These are phyloP conservation scores for Aporophyla nigra DNA, from an alignment of 2,888 invertebrate genomes.

Conservation along the genomic window DNA sequence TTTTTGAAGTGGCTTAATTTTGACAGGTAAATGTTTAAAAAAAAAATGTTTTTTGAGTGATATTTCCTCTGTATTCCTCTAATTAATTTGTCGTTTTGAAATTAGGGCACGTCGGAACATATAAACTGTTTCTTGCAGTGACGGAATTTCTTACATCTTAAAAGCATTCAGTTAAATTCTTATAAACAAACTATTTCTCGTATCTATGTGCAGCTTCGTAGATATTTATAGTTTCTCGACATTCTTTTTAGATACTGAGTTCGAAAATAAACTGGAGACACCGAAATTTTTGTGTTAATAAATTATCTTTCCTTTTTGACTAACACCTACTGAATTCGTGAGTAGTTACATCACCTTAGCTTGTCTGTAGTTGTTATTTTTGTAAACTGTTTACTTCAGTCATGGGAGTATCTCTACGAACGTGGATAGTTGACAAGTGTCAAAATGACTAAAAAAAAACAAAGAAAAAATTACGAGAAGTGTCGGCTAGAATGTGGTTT, in stretches of 20 bases:
- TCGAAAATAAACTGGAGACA: constrained; percentile 48
- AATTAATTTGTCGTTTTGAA: constrained; percentile 17
- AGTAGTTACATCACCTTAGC: constrained; percentile 40
- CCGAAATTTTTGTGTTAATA: constrained; percentile 39
- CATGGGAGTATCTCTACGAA: constrained; percentile 28
- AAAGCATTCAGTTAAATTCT: constrained; percentile 32
- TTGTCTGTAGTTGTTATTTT: constrained; percentile 58
- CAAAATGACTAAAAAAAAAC: neutral
- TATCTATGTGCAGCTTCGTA: constrained; percentile 13
- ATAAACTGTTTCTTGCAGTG: neutral
- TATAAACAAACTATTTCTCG: constrained; percentile 29
- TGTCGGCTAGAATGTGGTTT: neutral
- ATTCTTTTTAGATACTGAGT: constrained; percentile 49
- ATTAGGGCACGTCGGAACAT: constrained; percentile 2
- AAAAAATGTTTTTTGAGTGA: neutral
- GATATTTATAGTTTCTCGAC: constrained; percentile 47
- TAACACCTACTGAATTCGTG: constrained; percentile 8
- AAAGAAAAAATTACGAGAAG: neutral
- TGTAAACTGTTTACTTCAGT: constrained; percentile 57
- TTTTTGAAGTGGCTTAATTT: constrained; percentile 3
- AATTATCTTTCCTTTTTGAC: constrained; percentile 40
- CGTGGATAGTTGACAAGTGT: constrained; percentile 1
- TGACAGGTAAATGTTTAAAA: constrained; percentile 1
- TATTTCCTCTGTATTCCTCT: neutral
- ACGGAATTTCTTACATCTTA: constrained; percentile 7